Percentiles rank a stretch among this genome's conserved stretches.
phyloP scores from a whole-genome alignment of 2,888 invertebrate species.

The Loripinus fragilis region DNA sequence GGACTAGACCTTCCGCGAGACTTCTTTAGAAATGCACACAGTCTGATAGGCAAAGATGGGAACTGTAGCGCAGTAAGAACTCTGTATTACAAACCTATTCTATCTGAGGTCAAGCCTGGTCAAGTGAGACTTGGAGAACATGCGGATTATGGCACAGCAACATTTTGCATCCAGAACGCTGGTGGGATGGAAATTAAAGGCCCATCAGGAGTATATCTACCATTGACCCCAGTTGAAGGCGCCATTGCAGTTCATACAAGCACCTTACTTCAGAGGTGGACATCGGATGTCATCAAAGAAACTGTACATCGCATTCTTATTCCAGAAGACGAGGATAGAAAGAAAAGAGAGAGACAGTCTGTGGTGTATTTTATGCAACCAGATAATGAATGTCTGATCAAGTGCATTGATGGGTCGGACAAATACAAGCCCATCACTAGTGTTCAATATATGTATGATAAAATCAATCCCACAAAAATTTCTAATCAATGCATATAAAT shows the following conservation, averaged over 20 bases:
- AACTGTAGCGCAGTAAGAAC: neutral
- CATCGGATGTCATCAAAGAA: neutral
- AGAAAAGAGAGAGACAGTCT: neutral
- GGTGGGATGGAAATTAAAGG: neutral
- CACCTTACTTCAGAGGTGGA: neutral
- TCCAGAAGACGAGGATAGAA: neutral
- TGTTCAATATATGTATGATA: neutral
- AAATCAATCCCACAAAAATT: too few relatives aligned
- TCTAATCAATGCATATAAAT: too few relatives aligned
- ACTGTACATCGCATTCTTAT: neutral
- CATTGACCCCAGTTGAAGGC: neutral
- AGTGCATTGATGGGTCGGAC: slow-evolving; percentile 12
- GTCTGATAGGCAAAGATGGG: neutral
- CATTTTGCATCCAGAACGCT: neutral
- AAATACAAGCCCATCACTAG: slow-evolving; percentile 3
- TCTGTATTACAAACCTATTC: neutral
- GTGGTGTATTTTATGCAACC: neutral
- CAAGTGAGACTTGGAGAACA: slow-evolving; percentile 1
- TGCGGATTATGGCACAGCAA: neutral
- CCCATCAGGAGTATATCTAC: neutral
- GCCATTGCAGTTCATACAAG: neutral
- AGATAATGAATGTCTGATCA: slow-evolving; percentile 2
- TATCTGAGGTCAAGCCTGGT: neutral
- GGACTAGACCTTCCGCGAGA: neutral
- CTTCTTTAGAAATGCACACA: neutral